Conservation (phyloP, 2,888 invertebrate species). For the Deilephila elpenor region DNA sequence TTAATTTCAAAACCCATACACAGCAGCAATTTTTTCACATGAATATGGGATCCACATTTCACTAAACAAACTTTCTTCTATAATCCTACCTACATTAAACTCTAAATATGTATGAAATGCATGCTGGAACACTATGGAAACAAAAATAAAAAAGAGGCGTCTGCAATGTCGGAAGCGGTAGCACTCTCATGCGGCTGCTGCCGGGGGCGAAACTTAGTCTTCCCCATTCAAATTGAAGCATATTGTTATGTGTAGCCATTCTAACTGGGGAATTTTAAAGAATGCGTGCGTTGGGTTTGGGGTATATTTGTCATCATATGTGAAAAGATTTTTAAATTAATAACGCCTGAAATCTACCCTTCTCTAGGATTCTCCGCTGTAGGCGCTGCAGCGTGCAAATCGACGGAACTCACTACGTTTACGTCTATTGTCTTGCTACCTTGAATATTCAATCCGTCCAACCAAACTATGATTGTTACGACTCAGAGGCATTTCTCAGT, state of each 20-base stretch:
- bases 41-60: not conserved
- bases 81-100: not conserved
- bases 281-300: constrained; percentile 5
- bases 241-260: constrained; percentile 39
- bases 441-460: not conserved
- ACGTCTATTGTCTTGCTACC: not conserved
- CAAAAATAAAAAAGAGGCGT: constrained; percentile 24
- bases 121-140: constrained; percentile 18
- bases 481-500: not conserved
- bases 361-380: not conserved
- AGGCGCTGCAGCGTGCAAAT: not conserved
- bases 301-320: constrained; percentile 18
- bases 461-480: not conserved
- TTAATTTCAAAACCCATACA: too few relatives aligned
- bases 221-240: constrained; percentile 63
- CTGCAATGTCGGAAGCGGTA: constrained; percentile 24
- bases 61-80: constrained; percentile 15
- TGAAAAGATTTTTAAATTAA: constrained; percentile 11
- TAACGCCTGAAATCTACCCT: not conserved
- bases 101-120: constrained; percentile 5
- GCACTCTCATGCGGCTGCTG: constrained; percentile 22
- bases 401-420: not conserved
- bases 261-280: constrained; percentile 16
- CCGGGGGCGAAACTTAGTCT: constrained; percentile 35
- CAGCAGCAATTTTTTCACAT: not conserved